Evolutionary conservation across 2,797 vertebrate genomes (phyloP), one percentile per base, ranked within the genome.

Genomic region (Nyctibius grandis): DNA sequence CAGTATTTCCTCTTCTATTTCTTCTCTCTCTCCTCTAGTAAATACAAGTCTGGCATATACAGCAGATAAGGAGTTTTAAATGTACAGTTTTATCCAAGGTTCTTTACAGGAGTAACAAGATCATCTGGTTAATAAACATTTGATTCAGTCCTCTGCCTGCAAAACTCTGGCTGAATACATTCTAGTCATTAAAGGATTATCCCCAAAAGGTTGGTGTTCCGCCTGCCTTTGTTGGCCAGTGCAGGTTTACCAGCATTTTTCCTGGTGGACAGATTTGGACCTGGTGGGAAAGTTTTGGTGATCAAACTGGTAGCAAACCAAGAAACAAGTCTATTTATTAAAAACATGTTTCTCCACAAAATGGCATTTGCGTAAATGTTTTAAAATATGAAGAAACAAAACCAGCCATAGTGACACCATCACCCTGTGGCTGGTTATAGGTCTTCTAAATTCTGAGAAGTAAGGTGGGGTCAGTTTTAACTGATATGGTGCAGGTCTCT

Each of bases 1-100:
- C 47, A 85, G 63, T 74, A 60, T 92, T 97, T 96, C 90, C 80
- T 96, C 59, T 85, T 88, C 65, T 86, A 70, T 85, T 95, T 85
- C 69, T 95, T 85, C 70, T 61, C 80, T 84, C 83, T 91, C 61
- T 36, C 33, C 36, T 93, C 83, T 63, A 93, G 84, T 96, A 95
- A 96, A 97, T 93, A 67, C 81, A 94, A 79, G 70, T 91, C 94
- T 97, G 93, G 88, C 93, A 91, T 80, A 75, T 74, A 70, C 31
- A 91, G 77, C 72, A 92, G 80, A 88, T 92, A 81, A 94, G 96
- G 83, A 88, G 29, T 89, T 97, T 92, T 94, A 95, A 93, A 93
- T 91, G 82, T 67, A 85, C 80, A 89, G 29, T 81, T 94, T 94
- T 91, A 95, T 97, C 87, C 93, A 81, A 92, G 61, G 74, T 57